Evolutionary conservation across 1,140 invertebrate genomes (phyloP), one percentile per base, ranked within the genome.

Genomic region (Nasonia vitripennis): DNA sequence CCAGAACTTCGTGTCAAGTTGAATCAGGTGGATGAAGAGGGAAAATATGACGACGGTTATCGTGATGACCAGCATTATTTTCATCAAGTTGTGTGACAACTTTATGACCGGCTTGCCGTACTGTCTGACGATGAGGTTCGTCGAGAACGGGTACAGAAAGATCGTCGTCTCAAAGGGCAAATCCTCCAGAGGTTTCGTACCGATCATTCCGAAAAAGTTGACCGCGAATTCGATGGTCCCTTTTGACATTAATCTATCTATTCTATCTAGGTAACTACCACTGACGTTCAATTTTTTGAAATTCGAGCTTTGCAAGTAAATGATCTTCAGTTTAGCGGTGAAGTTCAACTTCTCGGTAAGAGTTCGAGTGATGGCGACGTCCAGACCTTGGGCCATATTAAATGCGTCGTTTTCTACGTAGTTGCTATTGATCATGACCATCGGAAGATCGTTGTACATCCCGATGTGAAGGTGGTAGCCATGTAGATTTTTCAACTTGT

Each of bases 161-260:
- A 79, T 84, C 9, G 62, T 73, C 1, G 75, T 45, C 37, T 79
- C 83, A 37, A 78, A 84, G 6, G 9, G 1, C 14, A 78, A 2
- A 12, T 84, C 68, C 4, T 84, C 75, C 14, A 84, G 27, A 0
- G 14, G 1, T 9, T 31, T 71, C 3, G 45, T 34, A 20, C 77
- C 62, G 3, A 84, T 37, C 20, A 84, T 84, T 1, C 62, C 83
- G 37, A 27, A 84, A 79, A 84, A 79, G 20, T 84, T 84, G 2
- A 84, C 83, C 0, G 45, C 12, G 27, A 84, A 84, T n/a, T 84
- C 77, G 20, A 84, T 55, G 4, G 7, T 27, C 11, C 55, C 77
- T 7, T 78, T 62, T 11, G 73, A 31, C 67, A 84, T 12, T 0
- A 67, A 37, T 17, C 9, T 48, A 27, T 71, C 82, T 23, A 84